A percentile compares a stretch with the other conserved stretches of the same genome.
Conservation (phyloP, 2,888 invertebrate genomes). For the Tinea semifulvella region DNA sequence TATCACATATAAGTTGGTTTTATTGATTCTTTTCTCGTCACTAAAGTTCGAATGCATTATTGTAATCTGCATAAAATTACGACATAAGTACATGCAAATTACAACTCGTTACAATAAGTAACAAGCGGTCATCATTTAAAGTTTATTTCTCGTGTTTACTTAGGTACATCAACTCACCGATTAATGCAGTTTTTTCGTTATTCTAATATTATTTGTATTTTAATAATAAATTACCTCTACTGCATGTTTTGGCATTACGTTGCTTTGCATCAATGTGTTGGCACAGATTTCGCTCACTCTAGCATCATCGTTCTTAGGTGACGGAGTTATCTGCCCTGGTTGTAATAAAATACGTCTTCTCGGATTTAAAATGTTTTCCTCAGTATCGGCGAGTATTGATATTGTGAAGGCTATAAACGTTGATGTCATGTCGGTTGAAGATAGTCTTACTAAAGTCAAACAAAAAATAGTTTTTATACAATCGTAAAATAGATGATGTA, state of each 20-base stretch:
- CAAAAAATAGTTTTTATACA: neutral
- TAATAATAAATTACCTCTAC: constrained; percentile 49
- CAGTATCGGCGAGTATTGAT: constrained; percentile 37
- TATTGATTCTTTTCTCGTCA: no score
- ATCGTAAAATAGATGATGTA: no score
- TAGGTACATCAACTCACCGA: no score
- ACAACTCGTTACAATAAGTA: no score
- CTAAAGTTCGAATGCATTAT: no score
- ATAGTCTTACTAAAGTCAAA: constrained; percentile 36
- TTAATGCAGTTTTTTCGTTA: no score
- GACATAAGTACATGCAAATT: no score
- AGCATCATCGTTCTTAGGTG: constrained; percentile 26
- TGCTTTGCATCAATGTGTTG: constrained; percentile 45
- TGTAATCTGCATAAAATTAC: no score
- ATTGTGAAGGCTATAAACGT: constrained; percentile 53
- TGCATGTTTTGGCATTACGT: constrained; percentile 42
- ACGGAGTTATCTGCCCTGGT: constrained; percentile 31
- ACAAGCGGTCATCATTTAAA: no score
- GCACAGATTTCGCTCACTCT: constrained; percentile 30
- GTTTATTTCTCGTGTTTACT: no score
- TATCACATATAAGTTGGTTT: no score
- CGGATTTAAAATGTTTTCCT: constrained; percentile 35
- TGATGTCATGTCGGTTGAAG: constrained; percentile 32
- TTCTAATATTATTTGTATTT: no score
- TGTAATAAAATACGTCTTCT: constrained; percentile 34